Conservation (phyloP, 2,797 vertebrate genomes). For the Chiloscyllium punctatum region DNA sequence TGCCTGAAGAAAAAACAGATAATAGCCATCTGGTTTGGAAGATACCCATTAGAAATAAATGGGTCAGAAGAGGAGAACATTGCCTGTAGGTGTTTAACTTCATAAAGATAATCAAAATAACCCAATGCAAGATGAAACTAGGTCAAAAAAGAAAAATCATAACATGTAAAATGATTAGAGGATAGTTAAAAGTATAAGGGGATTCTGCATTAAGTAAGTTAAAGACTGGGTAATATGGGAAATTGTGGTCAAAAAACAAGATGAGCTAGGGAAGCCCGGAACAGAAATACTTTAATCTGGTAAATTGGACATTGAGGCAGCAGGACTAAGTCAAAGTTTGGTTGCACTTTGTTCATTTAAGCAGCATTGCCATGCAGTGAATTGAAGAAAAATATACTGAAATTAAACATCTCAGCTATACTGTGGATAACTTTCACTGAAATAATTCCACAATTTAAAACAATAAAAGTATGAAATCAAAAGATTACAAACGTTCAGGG, state of each 20-base stretch:
- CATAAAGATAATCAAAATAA: not conserved
- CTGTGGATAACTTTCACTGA: not conserved
- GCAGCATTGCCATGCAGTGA: not conserved
- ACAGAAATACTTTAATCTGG: not conserved
- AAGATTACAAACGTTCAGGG: too few species aligned
- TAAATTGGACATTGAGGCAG: not conserved
- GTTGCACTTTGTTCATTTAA: not conserved
- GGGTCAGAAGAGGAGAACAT: not conserved
- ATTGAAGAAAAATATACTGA: not conserved
- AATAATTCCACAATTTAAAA: not conserved
- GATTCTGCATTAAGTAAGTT: not conserved
- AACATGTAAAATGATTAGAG: not conserved
- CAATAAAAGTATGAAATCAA: too few species aligned
- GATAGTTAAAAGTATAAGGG: not conserved
- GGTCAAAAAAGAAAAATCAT: not conserved
- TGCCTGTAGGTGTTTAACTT: not conserved
- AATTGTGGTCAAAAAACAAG: not conserved
- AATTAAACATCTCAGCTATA: not conserved
- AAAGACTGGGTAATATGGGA: not conserved
- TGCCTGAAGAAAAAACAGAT: not conserved
- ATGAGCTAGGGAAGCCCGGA: not conserved
- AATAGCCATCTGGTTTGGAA: not conserved
- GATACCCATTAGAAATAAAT: not conserved
- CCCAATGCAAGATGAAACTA: not conserved
- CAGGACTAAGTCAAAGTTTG: not conserved